A percentile compares a stretch with the other conserved stretches of the same genome.
Evolutionary conservation across 1,140 invertebrate species (phyloP).

Genomic region (Choristoneura fumiferana): DNA sequence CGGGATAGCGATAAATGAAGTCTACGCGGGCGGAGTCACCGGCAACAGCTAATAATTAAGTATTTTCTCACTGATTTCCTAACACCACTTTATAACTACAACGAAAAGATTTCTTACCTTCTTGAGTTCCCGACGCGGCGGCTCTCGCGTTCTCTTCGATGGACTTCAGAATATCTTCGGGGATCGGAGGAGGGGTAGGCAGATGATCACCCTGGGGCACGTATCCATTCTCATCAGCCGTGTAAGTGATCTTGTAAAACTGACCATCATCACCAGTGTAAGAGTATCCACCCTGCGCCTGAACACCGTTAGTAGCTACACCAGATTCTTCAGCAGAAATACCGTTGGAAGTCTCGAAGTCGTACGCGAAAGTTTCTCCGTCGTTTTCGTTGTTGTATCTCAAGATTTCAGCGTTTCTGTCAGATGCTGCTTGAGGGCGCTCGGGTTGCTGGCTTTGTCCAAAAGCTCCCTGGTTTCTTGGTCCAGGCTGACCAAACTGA

Average conservation of each 20-base stretch:
- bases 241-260: slow-evolving; percentile 84
- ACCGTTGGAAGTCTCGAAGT: slow-evolving; percentile 70
- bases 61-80: no score
- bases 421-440: slow-evolving; percentile 54
- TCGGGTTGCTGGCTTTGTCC: slow-evolving; percentile 44
- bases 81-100: no score
- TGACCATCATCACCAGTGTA: slow-evolving; percentile 84
- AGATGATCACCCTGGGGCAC: slow-evolving; percentile 73
- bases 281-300: slow-evolving; percentile 60
- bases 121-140: slow-evolving; percentile 66
- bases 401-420: slow-evolving; percentile 57
- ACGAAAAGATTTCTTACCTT: slow-evolving; percentile 43
- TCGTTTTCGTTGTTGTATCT: slow-evolving; percentile 58
- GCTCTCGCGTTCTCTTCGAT: slow-evolving; percentile 67
- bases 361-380: slow-evolving; percentile 60
- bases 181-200: slow-evolving; percentile 72
- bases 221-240: slow-evolving; percentile 90
- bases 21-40: no score
- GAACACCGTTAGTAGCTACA: slow-evolving; percentile 61
- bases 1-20: no score
- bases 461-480: slow-evolving; percentile 13
- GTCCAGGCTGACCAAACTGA: neutral
- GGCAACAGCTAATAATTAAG: no score
- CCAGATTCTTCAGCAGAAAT: slow-evolving; percentile 67
- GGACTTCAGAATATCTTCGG: slow-evolving; percentile 68